These are phyloP conservation scores for Pseudois nayaur DNA, from an alignment of 2,113 vertebrate genomes.

Conservation along the genomic window DNA sequence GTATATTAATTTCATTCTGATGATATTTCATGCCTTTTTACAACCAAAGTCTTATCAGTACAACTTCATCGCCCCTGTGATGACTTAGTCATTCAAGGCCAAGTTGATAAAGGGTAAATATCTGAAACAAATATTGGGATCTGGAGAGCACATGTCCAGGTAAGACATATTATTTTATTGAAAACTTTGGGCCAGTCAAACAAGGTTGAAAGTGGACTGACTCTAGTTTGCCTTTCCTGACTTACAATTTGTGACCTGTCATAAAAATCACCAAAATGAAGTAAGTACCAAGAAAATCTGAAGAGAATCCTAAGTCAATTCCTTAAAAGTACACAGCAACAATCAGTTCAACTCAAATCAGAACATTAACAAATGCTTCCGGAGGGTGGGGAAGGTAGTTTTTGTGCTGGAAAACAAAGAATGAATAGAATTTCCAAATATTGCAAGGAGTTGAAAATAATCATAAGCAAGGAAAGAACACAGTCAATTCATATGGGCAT, in stretches of 20 bases:
- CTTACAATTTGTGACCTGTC: not conserved
- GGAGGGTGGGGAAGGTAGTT: not conserved
- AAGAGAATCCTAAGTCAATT: not conserved
- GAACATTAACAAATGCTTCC: not conserved
- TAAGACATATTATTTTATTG: not conserved
- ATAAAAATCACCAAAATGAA: not conserved
- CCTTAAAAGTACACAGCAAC: not conserved
- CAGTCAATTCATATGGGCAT: not conserved
- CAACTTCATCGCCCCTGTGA: not conserved
- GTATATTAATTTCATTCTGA: not conserved
- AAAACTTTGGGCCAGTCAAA: not conserved
- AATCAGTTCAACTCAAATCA: not conserved
- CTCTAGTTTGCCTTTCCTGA: not conserved
- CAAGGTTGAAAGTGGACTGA: not conserved
- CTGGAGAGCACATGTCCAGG: not conserved
- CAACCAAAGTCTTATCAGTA: not conserved
- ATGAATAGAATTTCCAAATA: not conserved
- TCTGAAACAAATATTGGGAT: not conserved
- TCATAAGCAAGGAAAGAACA: not conserved
- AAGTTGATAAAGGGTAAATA: not conserved
- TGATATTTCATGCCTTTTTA: not conserved
- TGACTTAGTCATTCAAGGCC: not conserved
- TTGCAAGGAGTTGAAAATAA: not conserved
- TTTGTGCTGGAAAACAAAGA: not conserved
- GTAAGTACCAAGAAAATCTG: not conserved